Evolutionary conservation across 2,113 vertebrate genomes (phyloP).

Genomic region (Percina caprodes): DNA sequence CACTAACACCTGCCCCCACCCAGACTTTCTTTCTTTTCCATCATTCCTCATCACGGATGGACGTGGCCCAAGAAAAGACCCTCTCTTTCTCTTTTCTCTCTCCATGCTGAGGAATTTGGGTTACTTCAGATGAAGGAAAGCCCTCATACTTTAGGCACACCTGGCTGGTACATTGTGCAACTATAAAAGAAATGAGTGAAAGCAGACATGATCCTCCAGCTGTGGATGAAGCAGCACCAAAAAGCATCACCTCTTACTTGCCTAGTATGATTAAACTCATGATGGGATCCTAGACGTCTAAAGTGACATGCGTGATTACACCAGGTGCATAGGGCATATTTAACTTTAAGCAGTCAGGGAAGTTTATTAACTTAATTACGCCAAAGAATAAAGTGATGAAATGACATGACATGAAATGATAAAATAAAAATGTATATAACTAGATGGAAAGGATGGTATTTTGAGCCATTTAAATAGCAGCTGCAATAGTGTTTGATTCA

Average conservation of each 20-base stretch:
- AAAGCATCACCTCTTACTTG: conserved; percentile 47
- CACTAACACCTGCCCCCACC: conserved; percentile 71
- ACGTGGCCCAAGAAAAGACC: conserved; percentile 66
- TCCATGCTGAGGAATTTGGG: conserved; percentile 72
- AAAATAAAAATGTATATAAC: neutral
- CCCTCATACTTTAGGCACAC: conserved; percentile 69
- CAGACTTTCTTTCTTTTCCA: conserved; percentile 51
- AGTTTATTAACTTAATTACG: conserved; percentile 11
- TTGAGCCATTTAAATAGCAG: neutral
- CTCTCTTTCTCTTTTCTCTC: conserved; percentile 59
- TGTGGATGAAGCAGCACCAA: conserved; percentile 49
- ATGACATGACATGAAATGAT: conserved; percentile 1
- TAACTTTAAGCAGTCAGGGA: neutral
- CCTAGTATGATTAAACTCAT: conserved; percentile 43
- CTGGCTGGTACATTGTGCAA: conserved; percentile 73
- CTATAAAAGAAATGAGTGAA: conserved; percentile 67
- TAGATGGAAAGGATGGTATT: neutral
- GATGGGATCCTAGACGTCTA: conserved; percentile 46
- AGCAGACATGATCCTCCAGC: conserved; percentile 65
- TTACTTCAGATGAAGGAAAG: conserved; percentile 70
- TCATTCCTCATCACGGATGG: conserved; percentile 74
- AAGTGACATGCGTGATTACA: conserved; percentile 50
- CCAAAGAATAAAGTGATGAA: conserved; percentile 7
- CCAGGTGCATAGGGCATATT: conserved; percentile 47
- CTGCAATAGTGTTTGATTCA: neutral